Percentiles rank a stretch among this genome's conserved stretches.
phyloP scores from a whole-genome alignment of 1,140 invertebrate genomes.

The Drosophila ohnishii region DNA sequence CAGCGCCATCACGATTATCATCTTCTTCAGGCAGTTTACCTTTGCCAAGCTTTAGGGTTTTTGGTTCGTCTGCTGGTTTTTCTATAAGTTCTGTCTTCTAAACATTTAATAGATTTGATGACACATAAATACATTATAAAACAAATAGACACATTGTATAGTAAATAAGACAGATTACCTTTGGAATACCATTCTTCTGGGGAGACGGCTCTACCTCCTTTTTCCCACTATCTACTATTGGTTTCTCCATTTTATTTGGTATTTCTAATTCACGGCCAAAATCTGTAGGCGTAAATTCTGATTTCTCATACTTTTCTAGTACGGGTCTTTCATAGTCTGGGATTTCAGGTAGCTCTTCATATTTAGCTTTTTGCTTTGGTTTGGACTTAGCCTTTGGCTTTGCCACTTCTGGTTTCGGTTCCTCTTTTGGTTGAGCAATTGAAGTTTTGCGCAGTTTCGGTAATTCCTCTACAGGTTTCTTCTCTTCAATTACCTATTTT shows the following conservation, averaged over 20 bases:
- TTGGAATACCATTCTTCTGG: conserved; percentile 69
- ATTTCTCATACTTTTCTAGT: conserved; percentile 85
- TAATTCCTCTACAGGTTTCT: conserved; percentile 66
- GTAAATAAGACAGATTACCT: conserved; percentile 54
- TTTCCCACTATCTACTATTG: conserved; percentile 53
- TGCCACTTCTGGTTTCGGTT: conserved; percentile 57
- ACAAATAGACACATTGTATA: neutral
- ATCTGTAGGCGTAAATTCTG: conserved; percentile 77
- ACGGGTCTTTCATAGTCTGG: conserved; percentile 87
- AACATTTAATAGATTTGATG: conserved; percentile 9
- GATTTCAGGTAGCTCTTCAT: conserved; percentile 89
- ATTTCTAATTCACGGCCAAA: conserved; percentile 72
- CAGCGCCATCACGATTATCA: conserved; percentile 52
- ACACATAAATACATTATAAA: neutral
- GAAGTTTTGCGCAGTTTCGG: conserved; percentile 81
- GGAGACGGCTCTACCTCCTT: conserved; percentile 47
- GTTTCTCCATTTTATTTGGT: conserved; percentile 80
- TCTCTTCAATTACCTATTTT: conserved; percentile 57
- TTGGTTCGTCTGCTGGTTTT: conserved; percentile 50
- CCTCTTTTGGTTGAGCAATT: conserved; percentile 63
- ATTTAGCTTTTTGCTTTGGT: conserved; percentile 84
- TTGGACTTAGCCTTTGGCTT: conserved; percentile 85
- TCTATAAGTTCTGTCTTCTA: conserved; percentile 59
- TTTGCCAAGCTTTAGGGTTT: conserved; percentile 68
- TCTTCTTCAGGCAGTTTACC: conserved; percentile 75